Conservation (phyloP, 2,113 vertebrate genomes). For the Melanocharis versteri region DNA sequence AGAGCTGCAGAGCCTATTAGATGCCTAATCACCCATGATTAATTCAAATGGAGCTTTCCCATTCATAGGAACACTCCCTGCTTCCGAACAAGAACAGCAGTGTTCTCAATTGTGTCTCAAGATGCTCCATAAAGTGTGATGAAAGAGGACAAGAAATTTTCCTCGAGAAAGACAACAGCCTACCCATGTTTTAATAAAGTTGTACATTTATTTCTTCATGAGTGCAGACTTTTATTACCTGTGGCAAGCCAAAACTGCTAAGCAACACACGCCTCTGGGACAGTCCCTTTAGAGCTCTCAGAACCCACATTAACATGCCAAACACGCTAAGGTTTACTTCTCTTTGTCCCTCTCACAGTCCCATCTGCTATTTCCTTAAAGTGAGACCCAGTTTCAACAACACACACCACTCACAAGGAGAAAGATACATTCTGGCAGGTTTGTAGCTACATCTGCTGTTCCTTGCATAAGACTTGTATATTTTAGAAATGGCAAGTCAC, state of each 20-base stretch:
- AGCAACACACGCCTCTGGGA: not conserved
- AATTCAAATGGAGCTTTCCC: constrained; percentile 19
- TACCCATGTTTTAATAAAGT: constrained; percentile 10
- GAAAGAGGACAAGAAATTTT: constrained; percentile 34
- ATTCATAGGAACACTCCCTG: constrained; percentile 44
- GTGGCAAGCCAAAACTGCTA: not conserved
- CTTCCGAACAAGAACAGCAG: not conserved
- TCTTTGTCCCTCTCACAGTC: not conserved
- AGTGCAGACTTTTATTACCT: not conserved
- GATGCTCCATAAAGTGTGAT: not conserved
- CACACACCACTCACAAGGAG: not conserved
- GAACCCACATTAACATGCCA: not conserved
- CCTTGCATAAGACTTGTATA: not conserved
- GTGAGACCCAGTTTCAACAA: not conserved
- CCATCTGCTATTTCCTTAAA: not conserved
- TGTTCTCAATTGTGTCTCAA: constrained; percentile 15
- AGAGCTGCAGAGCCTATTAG: constrained; percentile 4
- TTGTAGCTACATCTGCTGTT: not conserved
- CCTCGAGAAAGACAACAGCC: not conserved
- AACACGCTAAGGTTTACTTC: not conserved
- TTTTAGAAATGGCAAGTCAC: not conserved
- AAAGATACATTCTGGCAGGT: not conserved
- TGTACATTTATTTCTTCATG: not conserved
- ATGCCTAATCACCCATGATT: constrained; percentile 25
- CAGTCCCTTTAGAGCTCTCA: not conserved